A percentile compares a stretch with the other conserved stretches of the same genome.
phyloP scores from a whole-genome alignment of 2,888 invertebrate genomes.

The Ormyrus thymus region DNA sequence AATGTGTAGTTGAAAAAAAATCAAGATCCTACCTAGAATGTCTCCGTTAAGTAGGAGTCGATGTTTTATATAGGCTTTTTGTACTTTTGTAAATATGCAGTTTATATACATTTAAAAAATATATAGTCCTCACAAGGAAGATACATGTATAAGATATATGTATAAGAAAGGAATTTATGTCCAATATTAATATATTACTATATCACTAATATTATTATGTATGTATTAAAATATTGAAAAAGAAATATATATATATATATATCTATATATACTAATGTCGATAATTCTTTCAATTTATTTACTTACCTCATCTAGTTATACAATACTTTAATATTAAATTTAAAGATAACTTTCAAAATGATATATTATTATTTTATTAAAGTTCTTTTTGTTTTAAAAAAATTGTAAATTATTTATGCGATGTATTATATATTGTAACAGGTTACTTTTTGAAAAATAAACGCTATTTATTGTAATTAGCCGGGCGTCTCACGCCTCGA shows the following conservation, averaged over 20 bases:
- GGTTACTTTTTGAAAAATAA: too few relatives aligned
- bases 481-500: too few relatives aligned
- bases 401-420: neutral
- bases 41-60: slow-evolving; percentile 56
- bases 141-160: slow-evolving; percentile 2
- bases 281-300: slow-evolving; percentile 1
- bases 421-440: too few relatives aligned
- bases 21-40: slow-evolving; percentile 1
- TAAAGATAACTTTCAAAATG: neutral
- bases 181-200: slow-evolving; percentile 63
- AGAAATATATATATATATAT: slow-evolving; percentile 49
- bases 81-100: slow-evolving; percentile 74
- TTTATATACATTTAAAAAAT: slow-evolving; percentile 45
- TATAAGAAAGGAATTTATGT: slow-evolving; percentile 51
- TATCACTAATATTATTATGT: slow-evolving; percentile 59
- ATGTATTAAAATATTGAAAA: slow-evolving; percentile 58
- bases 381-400: neutral
- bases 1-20: slow-evolving; percentile 38
- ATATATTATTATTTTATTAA: neutral
- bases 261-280: slow-evolving; percentile 26
- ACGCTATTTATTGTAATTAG: too few relatives aligned
- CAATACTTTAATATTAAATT: neutral
- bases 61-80: slow-evolving; percentile 73
- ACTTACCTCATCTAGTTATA: neutral
- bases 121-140: slow-evolving; percentile 34